Conservation (phyloP, 2,113 vertebrate genomes). For the Phocoena sinus region DNA sequence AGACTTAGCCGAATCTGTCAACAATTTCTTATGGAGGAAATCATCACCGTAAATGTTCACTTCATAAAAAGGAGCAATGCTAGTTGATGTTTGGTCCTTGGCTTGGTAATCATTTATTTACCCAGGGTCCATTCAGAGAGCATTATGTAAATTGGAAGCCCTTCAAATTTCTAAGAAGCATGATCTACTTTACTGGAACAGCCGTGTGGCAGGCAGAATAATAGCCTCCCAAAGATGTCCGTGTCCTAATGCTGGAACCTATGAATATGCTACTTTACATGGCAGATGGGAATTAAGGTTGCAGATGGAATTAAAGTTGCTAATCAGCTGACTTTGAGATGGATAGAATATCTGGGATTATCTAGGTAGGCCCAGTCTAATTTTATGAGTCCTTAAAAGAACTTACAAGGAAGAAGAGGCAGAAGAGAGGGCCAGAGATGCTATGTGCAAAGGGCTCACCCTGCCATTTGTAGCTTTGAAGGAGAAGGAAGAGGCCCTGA, state of each 20-base stretch:
- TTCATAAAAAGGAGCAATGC: slow-evolving; percentile 9
- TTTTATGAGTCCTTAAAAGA: background rate
- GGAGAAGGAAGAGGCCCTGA: background rate
- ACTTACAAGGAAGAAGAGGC: background rate
- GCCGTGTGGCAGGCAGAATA: background rate
- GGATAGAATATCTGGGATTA: background rate
- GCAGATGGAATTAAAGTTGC: background rate
- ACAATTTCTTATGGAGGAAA: background rate
- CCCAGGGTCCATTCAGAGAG: background rate
- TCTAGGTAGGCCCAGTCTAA: background rate
- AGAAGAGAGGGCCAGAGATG: background rate
- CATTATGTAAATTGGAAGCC: slow-evolving; percentile 48
- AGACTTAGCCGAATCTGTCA: background rate
- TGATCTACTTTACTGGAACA: slow-evolving; percentile 49
- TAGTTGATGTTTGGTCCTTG: slow-evolving; percentile 22
- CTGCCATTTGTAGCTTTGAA: background rate
- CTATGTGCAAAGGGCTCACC: background rate
- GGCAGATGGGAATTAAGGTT: background rate
- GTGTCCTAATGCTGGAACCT: background rate
- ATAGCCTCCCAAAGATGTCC: background rate
- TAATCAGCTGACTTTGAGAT: background rate
- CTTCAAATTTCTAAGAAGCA: slow-evolving; percentile 65
- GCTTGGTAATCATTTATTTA: background rate
- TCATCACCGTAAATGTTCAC: background rate
- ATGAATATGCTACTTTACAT: background rate